Base-by-base conservation (phyloP, 1,140 invertebrate species). In the Drosophila funebris region DNA sequence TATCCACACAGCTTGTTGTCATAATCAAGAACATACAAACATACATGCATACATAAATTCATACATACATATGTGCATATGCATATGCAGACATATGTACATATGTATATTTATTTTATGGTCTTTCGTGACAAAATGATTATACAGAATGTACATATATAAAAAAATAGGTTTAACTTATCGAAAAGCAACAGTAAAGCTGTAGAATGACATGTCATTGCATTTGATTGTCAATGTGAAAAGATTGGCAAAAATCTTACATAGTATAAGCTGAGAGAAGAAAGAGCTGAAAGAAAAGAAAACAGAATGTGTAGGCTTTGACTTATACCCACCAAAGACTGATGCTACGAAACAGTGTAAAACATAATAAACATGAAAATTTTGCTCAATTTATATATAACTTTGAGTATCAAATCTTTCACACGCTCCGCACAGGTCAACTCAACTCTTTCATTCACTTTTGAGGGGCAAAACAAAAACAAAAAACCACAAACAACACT, bases 401-500 rank as follows among this genome's bases (percentile, higher is more conserved):
- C 20, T 16, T 50, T n/a, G 27, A 37, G 60, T 70, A 63, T 43
- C 53, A 63, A 63, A 70, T 70, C 67, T 70, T 70, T 70, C 67
- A 70, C 67, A 70, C 67, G 67, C 67, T 70, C 50, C 50, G 22
- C 27, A 50, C 39, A 53, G 60, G 58, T 63, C 58, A 70, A 37
- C 52, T 14, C 60, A 39, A 36, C 52, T 27, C 44, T 63, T 63
- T 56, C 43, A 67, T 67, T 67, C 53, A 67, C 53, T 56, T 67
- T 54, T 11, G n/a, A 54, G 24, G 29, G 14, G 37, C 50, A 53
- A 61, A 24, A 41, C 46, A 61, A 24, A 61, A 52, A 54, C 20
- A 67, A 68, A 37, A 68, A 60, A 60, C 66, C 58, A 52, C 66
- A 53, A 37, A 53, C 60, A 63, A 70, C 41, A 63, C 48, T 50